Evolutionary conservation across 2,888 invertebrate species (phyloP), one percentile per base, ranked within the genome.

Genomic region (Hirtodrosophila alboralis): DNA sequence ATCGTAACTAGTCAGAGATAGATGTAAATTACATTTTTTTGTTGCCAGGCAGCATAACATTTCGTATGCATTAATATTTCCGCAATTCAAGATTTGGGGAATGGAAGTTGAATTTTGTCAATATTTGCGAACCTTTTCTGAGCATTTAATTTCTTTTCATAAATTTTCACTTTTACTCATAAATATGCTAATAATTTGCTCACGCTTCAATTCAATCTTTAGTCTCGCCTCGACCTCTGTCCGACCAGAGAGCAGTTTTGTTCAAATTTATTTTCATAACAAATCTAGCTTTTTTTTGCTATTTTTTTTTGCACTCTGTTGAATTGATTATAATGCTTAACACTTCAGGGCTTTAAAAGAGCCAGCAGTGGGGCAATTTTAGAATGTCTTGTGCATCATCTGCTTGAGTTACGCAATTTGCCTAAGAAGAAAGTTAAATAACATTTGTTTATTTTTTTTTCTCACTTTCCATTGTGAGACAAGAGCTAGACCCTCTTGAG

Each of bases 141-240:
- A 53, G 52, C 49, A 36, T 64, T 72, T 54, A 33, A 52, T 65
- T 61, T 63, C 61, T 48, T 66, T 61, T 77, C 60, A 67, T 77
- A 79, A 87, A 81, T 87, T 86, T 23, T 87, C 87, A 86, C 87
- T 86, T 86, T 87, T 86, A 86, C 84, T 81, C 86, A 87, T 86
- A 75, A 86, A 87, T 87, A 86, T 86, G 86, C 76, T 86, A 86
- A 86, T 86, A 54, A 67, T 38, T 62, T 51, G 65, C 62, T 72
- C 76, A 87, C 60, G 74, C 74, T 60, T 49, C 37, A 34, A 51
- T 56, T 23, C n/a, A 14, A 23, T 7, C 38, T 6, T 16, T 7
- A 6, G 27, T 27, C 26, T 27, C 23, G 14, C 5, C 18, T 53
- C 49, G 33, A 43, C 27, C 43, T 48, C 30, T 44, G 33, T 3